Evolutionary conservation across 2,113 vertebrate species (phyloP).

Genomic region (Amphiprion percula): DNA sequence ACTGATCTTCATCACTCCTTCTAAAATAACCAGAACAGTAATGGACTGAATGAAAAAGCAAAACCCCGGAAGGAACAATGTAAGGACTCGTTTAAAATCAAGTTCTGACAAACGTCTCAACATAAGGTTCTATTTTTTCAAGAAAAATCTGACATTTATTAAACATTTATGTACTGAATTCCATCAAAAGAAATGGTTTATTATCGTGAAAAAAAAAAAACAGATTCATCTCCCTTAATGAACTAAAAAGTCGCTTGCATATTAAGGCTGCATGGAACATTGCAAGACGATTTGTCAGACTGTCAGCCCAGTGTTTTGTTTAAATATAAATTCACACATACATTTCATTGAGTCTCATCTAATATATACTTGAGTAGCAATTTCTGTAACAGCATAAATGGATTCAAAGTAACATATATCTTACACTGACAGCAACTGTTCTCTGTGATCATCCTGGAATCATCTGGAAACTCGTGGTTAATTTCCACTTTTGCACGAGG

Average conservation of each 20-base stretch:
- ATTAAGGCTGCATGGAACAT: constrained; percentile 55
- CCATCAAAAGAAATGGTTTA: constrained; percentile 22
- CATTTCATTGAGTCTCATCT: constrained; percentile 46
- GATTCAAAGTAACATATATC: constrained; percentile 58
- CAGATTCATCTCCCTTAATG: constrained; percentile 55
- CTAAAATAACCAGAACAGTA: constrained; percentile 30
- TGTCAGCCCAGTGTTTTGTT: constrained; percentile 68
- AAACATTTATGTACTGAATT: constrained; percentile 43
- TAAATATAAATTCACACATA: constrained; percentile 62
- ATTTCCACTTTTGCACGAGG: constrained; percentile 30
- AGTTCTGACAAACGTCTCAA: constrained; percentile 11
- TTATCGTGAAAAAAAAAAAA: constrained; percentile 7
- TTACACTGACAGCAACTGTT: constrained; percentile 44
- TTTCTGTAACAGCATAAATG: constrained; percentile 76
- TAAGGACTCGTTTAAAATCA: constrained; percentile 46
- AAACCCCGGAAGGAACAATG: constrained; percentile 48
- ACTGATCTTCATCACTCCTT: constrained; percentile 31
- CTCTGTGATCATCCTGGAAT: constrained; percentile 40
- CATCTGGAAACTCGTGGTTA: constrained; percentile 23
- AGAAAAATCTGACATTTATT: neutral
- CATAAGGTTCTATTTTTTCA: neutral
- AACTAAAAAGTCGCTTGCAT: constrained; percentile 60
- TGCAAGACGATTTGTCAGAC: constrained; percentile 40
- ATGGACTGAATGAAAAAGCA: constrained; percentile 33
- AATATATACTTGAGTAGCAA: constrained; percentile 52